Base-by-base conservation (phyloP, 2,888 invertebrate species). In the Eristalis pertinax region DNA sequence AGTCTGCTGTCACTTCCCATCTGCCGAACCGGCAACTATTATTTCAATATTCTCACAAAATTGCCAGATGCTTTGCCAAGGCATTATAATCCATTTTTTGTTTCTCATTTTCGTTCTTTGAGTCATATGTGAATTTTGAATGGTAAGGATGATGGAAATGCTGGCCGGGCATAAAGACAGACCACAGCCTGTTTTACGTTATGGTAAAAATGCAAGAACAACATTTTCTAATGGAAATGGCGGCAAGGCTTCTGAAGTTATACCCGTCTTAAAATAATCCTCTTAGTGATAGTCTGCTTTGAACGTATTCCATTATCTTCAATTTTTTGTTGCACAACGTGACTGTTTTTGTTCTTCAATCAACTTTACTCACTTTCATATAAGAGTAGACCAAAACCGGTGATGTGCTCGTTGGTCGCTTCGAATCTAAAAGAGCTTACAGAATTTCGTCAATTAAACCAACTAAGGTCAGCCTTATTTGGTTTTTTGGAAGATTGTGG, bases 91-190 rank as follows among this genome's bases (percentile, higher is more conserved):
- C 10, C 5, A 41, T 50, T 3, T 62, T 62, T 62, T 32, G 32
- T 32, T 32, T 32, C 32, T 32, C 32, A 10, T 10, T 32, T 74
- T n/a, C 63, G 13, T 43, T 74, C 19, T 62, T 43, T 50, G 60
- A 67, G 73, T 80, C 73, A 50, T 74, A 75, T 67, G 73, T 60
- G 67, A 79, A 60, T 79, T 72, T n/a, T 29, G 38, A 22, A 50
- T 22, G 72, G n/a, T 38, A 63, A 19, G 29, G 15, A 72, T 72
- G n/a, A 26, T 19, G 22, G 63, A 43, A 43, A 50, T 35, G 35
- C 65, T 32, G 38, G 41, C 19, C 35, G 19, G 38, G 26, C 56
- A 64, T 15, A 26, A 58, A 24, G 56, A 64, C 29, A 43, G 38
- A 62, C 63, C 50, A 26, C 15, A 38, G 19, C 26, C 35, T 63